Conservation (phyloP, 2,113 vertebrate species). For the Camelus bactrianus region DNA sequence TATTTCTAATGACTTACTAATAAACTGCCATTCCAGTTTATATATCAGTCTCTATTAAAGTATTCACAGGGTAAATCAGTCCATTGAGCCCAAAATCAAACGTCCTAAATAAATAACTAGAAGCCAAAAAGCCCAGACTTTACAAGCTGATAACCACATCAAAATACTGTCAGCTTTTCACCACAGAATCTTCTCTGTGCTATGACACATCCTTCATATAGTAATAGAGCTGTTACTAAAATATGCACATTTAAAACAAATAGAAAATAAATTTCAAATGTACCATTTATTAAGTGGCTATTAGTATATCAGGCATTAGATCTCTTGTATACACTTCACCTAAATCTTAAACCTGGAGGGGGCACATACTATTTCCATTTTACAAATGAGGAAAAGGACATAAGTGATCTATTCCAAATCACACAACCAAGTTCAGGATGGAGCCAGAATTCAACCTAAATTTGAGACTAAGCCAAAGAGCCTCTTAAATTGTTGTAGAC, state of each 20-base stretch:
- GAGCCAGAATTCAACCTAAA: not conserved
- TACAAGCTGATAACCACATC: not conserved
- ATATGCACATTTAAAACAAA: not conserved
- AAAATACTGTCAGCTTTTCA: not conserved
- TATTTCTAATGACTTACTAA: not conserved
- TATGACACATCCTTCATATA: not conserved
- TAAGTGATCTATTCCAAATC: not conserved
- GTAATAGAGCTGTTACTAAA: not conserved
- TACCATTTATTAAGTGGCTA: not conserved
- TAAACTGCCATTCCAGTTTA: not conserved
- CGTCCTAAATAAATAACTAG: not conserved
- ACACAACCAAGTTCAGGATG: not conserved
- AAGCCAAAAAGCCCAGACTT: not conserved
- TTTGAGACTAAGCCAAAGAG: not conserved
- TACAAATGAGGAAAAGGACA: not conserved
- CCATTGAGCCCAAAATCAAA: not conserved
- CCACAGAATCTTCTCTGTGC: not conserved
- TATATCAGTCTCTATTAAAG: not conserved
- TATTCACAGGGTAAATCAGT: not conserved
- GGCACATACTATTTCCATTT: not conserved
- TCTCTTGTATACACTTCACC: not conserved
- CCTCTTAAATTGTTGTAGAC: not conserved
- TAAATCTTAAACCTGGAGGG: not conserved
- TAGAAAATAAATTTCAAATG: constrained; percentile 42
- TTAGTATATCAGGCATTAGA: not conserved